Conservation (phyloP, 1,140 invertebrate species). For the Acromyrmex charruanus region DNA sequence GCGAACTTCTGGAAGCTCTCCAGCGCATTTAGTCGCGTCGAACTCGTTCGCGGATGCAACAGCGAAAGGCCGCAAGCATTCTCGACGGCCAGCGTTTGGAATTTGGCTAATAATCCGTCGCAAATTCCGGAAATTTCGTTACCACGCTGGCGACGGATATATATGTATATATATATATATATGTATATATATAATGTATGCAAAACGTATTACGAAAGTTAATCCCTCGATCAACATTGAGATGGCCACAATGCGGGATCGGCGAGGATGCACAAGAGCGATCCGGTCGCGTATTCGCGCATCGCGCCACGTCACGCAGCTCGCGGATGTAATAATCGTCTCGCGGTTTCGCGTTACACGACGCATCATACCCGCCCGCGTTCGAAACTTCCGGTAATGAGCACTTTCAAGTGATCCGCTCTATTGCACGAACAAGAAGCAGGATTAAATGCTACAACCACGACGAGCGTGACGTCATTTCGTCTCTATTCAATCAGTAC, state of each 20-base stretch:
- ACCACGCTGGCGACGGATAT: not conserved
- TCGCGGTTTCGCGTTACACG: not conserved
- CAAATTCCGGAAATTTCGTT: slow-evolving; percentile 56
- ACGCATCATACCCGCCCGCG: not conserved
- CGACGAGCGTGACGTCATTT: slow-evolving; percentile 35
- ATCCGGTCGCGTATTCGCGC: not conserved
- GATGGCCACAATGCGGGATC: slow-evolving; percentile 15
- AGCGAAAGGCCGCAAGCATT: slow-evolving; percentile 1
- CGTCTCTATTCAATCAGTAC: slow-evolving; percentile 45
- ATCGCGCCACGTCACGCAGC: not conserved
- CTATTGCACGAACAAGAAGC: not conserved
- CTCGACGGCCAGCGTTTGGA: slow-evolving; percentile 23
- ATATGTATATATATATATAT: slow-evolving; percentile 25
- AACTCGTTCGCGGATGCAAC: not conserved
- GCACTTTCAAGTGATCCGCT: slow-evolving; percentile 7
- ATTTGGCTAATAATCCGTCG: slow-evolving; percentile 56
- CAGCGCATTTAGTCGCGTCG: not conserved
- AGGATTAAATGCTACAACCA: slow-evolving; percentile 38
- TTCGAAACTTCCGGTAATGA: slow-evolving; percentile 37
- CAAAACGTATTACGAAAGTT: slow-evolving; percentile 48
- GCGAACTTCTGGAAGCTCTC: slow-evolving; percentile 40
- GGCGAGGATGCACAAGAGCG: not conserved
- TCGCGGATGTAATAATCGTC: slow-evolving; percentile 30
- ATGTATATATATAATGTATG: slow-evolving; percentile 6
- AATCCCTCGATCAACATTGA: slow-evolving; percentile 46